Percentiles rank a stretch among this genome's conserved stretches.
These are phyloP conservation scores for Apteryx mantelli DNA, from an alignment of 2,113 vertebrate species.

Conservation along the genomic window DNA sequence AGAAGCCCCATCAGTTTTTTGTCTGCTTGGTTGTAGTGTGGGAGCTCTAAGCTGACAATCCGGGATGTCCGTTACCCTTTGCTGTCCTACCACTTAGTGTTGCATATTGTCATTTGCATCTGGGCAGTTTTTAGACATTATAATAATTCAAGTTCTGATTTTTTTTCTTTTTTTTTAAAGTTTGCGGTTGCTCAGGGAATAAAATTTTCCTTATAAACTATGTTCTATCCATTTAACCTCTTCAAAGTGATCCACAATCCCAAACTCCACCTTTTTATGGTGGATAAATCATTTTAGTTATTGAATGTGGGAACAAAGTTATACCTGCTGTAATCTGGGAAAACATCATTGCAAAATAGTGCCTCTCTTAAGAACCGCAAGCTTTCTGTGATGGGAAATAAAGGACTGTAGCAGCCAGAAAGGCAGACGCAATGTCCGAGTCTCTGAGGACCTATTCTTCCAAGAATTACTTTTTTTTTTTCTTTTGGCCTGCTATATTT, in stretches of 20 bases:
- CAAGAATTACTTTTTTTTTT: not conserved
- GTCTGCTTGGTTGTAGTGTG: not conserved
- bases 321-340: not conserved
- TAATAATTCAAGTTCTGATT: not conserved
- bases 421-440: not conserved
- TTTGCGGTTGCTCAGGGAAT: not conserved
- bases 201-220: not conserved
- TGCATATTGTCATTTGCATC: not conserved
- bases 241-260: not conserved
- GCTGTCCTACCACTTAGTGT: not conserved
- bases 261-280: not conserved
- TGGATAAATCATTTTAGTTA: not conserved
- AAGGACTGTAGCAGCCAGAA: not conserved
- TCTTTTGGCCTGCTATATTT: not conserved
- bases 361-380: not conserved
- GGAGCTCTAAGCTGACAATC: not conserved
- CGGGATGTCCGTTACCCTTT: not conserved
- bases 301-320: not conserved
- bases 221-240: not conserved
- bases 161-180: not conserved
- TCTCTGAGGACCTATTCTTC: not conserved
- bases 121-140: not conserved
- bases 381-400: not conserved
- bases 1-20: constrained; percentile 4
- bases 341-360: not conserved